A percentile compares a stretch with the other conserved stretches of the same genome.
Evolutionary conservation across 2,888 invertebrate species (phyloP).

Genomic region (Scaptomyza tumidula): DNA sequence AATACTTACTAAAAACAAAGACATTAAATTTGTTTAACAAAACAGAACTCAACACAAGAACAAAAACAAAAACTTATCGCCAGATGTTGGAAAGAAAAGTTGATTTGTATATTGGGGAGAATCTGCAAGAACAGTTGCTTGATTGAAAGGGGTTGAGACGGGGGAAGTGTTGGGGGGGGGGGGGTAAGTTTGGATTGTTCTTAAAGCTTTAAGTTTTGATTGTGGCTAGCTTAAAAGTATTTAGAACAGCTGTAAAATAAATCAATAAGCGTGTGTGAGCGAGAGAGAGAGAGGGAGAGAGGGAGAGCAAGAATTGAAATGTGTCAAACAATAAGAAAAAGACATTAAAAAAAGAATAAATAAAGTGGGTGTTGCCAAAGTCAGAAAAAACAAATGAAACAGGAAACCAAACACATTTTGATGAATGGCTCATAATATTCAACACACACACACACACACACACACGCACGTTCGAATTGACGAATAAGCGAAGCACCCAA

Average conservation of each 20-base stretch:
- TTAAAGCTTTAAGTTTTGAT: conserved; percentile 3
- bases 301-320: conserved; percentile 17
- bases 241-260: conserved; percentile 3
- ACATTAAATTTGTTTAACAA: conserved; percentile 37
- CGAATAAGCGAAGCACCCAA: conserved; percentile 79
- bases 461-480: conserved; percentile 55
- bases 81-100: conserved; percentile 34
- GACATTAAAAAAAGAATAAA: conserved; percentile 29
- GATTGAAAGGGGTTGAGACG: no score
- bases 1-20: conserved; percentile 9
- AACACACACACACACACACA: conserved; percentile 39
- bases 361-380: conserved; percentile 83
- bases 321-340: conserved; percentile 16
- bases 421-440: conserved; percentile 81
- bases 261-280: conserved; percentile 8
- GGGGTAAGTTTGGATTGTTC: no score
- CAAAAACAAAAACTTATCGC: conserved; percentile 32
- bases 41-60: conserved; percentile 19
- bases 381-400: conserved; percentile 52
- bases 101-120: no score
- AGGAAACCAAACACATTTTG: conserved; percentile 68
- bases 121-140: conserved; percentile 4
- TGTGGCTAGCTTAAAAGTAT: conserved; percentile 1
- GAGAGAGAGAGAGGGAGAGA: not conserved
- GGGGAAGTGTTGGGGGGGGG: no score